Conservation (phyloP, 2,113 vertebrate species). For the Cygnus atratus region DNA sequence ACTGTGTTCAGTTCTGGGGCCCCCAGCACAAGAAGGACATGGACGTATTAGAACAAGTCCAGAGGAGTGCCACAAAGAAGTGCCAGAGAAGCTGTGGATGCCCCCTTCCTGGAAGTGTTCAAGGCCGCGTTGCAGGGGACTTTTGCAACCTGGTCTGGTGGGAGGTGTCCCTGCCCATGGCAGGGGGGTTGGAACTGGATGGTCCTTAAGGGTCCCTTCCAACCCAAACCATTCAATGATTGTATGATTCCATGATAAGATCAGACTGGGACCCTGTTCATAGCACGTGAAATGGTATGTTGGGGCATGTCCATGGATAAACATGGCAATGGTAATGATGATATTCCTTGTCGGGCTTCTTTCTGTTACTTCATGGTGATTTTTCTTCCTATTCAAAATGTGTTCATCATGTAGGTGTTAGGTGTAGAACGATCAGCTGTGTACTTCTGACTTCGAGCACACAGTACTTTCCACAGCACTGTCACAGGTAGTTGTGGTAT, state of each 20-base stretch:
- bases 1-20: no score
- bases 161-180: no score
- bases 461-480: not conserved
- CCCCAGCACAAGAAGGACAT: no score
- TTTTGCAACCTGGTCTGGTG: no score
- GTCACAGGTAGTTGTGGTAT: not conserved
- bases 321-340: not conserved
- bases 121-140: no score
- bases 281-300: accelerated
- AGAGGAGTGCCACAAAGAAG: no score
- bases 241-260: not conserved
- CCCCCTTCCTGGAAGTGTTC: no score
- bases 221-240: no score
- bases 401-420: not conserved
- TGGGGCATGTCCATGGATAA: not conserved
- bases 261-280: not conserved
- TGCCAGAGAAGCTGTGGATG: no score
- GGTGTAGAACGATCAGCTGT: not conserved
- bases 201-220: no score
- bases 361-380: not conserved
- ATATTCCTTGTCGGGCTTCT: not conserved
- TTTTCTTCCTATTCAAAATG: not conserved
- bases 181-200: no score
- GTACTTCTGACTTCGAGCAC: not conserved
- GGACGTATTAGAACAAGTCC: no score